Base-by-base conservation (phyloP, 2,113 vertebrate species). In the Origma solitaria region DNA sequence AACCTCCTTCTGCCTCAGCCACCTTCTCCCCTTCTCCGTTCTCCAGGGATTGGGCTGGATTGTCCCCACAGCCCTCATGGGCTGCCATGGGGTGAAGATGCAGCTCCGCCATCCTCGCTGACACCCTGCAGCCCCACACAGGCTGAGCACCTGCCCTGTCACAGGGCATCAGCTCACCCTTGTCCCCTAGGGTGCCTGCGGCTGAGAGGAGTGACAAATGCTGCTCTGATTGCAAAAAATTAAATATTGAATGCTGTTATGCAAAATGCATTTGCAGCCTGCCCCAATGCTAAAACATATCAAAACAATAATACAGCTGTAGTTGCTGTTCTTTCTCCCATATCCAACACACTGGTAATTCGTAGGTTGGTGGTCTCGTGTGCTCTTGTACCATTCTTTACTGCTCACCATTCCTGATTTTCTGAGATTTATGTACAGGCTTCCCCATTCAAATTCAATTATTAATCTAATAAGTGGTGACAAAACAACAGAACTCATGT, bases 1-100 rank as follows among this genome's bases (percentile, higher is more conserved):
- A 42, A 44, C 33, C 71, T 75, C 25, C 14, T 85, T 3, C n/a
- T 84, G 37, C 50, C 50, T 60, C 49, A 56, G 19, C 62, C 42
- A 56, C 31, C 45, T 82, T 60, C 65, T 92, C 16, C 30, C n/a
- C 22, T 28, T 28, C 49, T 37, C 33, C n/a, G 2, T 68, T 80
- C 66, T 65, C 11, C 10, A 12, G 35, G 35, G 49, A 4, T 6
- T 28, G 65, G 20, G 72, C 14, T 0, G 1, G 21, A 2, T 40
- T 40, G 66, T 76, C 23, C 65, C 57, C 0, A 0, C 31, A 73
- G 82, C 70, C 3, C 0, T 7, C 0, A 0, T 5, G 45, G 69
- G 50, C 37, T 3, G 22, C 20, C 16, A 33, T 2, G 12, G 23
- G 72, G 38, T 13, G 35, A 44, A 53, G 76, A 24, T 76, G 68